Conservation (phyloP, 2,113 vertebrate species). For the Alces alces region DNA sequence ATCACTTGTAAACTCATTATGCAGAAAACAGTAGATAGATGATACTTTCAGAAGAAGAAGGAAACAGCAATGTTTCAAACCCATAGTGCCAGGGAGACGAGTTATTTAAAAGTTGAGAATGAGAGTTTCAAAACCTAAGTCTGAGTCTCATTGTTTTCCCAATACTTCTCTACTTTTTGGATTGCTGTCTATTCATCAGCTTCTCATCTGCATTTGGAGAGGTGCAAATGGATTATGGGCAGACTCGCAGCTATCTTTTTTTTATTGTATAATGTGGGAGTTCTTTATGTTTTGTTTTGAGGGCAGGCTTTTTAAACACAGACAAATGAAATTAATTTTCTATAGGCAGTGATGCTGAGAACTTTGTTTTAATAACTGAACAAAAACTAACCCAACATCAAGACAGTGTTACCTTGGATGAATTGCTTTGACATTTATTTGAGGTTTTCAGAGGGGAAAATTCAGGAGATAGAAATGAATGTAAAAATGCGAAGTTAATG, state of each 20-base stretch:
- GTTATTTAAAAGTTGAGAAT: not conserved
- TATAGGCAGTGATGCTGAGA: not conserved
- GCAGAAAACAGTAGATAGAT: not conserved
- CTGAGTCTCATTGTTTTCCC: not conserved
- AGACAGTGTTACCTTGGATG: not conserved
- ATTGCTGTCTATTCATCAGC: not conserved
- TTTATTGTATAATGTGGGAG: not conserved
- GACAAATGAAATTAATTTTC: not conserved
- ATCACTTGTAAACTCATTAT: not conserved
- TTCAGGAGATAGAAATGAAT: not conserved
- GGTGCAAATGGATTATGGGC: not conserved
- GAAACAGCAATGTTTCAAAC: not conserved
- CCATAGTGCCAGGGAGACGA: not conserved
- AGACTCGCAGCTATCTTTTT: not conserved
- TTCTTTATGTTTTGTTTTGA: not conserved
- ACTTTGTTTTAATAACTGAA: not conserved
- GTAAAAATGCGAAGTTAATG: constrained; percentile 11
- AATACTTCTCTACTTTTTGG: not conserved
- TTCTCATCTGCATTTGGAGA: not conserved
- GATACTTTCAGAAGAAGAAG: not conserved
- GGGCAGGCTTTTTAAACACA: not conserved
- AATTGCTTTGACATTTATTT: not conserved
- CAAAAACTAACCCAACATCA: not conserved
- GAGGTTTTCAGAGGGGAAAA: not conserved
- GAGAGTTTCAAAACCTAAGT: not conserved